phyloP scores from a whole-genome alignment of 2,113 vertebrate genomes.

The Lepisosteus oculatus region DNA sequence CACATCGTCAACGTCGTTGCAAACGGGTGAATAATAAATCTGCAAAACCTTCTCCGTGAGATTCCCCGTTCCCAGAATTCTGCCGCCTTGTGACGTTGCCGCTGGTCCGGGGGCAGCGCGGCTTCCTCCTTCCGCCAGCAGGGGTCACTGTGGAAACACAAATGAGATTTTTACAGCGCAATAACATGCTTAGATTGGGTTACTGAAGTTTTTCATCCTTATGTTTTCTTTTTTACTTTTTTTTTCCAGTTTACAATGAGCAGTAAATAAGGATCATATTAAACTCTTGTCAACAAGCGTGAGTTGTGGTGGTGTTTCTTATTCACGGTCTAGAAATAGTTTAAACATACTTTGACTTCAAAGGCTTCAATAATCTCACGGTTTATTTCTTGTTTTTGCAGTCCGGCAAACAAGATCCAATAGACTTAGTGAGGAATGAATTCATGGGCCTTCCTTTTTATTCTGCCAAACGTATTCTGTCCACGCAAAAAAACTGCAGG shows the following conservation, averaged over 20 bases:
- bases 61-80: background rate
- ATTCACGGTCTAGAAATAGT: background rate
- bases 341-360: conserved; percentile 12
- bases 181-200: conserved; percentile 30
- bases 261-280: conserved; percentile 34
- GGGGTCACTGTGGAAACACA: conserved; percentile 21
- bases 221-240: conserved; percentile 20
- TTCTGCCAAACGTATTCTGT: no score
- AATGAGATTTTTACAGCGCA: background rate
- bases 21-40: no score
- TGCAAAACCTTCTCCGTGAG: no score
- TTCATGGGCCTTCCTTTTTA: no score
- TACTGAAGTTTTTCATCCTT: conserved; percentile 25
- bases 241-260: conserved; percentile 37
- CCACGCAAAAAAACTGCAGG: no score
- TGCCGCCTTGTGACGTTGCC: no score
- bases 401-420: no score
- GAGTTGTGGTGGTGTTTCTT: conserved; percentile 10
- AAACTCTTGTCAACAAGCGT: conserved; percentile 41
- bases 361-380: background rate
- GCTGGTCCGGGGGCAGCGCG: background rate
- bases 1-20: no score
- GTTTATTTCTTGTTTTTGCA: background rate
- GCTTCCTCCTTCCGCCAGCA: conserved; percentile 28
- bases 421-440: no score